Conservation (phyloP, 2,888 invertebrate genomes). For the Arrhopalites spinosus region DNA sequence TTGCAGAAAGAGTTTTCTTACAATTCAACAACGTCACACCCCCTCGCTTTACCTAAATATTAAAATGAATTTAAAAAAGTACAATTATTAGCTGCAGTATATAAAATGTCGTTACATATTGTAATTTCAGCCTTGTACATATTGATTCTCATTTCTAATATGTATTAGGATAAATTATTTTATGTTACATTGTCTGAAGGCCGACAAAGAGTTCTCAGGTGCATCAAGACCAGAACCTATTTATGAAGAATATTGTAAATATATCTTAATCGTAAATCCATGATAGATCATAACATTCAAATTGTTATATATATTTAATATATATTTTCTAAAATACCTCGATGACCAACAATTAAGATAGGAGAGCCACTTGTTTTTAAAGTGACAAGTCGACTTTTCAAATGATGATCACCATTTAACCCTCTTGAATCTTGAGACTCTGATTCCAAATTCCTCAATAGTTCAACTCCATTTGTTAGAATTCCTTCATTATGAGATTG, state of each 20-base stretch:
- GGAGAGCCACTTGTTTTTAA: background rate
- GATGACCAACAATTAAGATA: conserved; percentile 22
- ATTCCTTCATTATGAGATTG: background rate
- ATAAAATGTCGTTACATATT: too few species aligned
- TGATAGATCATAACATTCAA: too few species aligned
- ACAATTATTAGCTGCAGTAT: too few species aligned
- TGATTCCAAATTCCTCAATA: background rate
- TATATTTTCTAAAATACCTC: background rate
- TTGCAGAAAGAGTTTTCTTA: too few species aligned
- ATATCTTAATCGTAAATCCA: too few species aligned
- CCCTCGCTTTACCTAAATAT: conserved; percentile 65
- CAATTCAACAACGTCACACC: conserved; percentile 77
- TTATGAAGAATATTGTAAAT: too few species aligned
- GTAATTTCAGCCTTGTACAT: too few species aligned
- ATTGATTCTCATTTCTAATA: too few species aligned
- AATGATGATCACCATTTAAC: background rate
- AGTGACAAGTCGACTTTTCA: background rate
- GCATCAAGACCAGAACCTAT: conserved; percentile 68
- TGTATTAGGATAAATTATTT: too few species aligned
- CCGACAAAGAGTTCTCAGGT: conserved; percentile 78
- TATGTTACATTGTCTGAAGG: conserved; percentile 66
- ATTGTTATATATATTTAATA: too few species aligned
- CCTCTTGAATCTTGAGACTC: background rate
- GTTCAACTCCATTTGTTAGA: background rate
- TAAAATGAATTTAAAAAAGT: too few species aligned